Evolutionary conservation across 2,797 vertebrate species (phyloP).

Genomic region (Novumbra hubbsi): DNA sequence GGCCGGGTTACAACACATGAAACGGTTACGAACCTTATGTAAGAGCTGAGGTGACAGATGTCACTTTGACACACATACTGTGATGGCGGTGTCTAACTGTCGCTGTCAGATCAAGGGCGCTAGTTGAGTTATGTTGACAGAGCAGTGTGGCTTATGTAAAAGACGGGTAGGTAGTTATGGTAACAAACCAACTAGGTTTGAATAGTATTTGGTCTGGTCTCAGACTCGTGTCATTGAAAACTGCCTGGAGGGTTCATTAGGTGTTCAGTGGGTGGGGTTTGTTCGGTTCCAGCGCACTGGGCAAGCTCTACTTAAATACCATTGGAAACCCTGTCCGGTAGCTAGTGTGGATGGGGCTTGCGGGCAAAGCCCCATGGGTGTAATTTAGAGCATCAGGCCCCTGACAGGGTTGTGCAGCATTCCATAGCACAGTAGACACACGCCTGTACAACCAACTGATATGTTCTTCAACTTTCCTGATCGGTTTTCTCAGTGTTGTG

Average conservation of each 20-base stretch:
- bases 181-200: neutral
- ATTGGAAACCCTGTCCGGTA: neutral
- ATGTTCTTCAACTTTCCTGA: neutral
- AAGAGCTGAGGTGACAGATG: constrained; percentile 37
- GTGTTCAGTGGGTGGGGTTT: neutral
- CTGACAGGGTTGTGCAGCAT: neutral
- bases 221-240: neutral
- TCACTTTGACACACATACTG: constrained; percentile 40
- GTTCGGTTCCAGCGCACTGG: neutral
- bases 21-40: too few relatives aligned
- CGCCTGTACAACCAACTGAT: neutral
- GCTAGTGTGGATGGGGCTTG: neutral
- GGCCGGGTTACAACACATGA: neutral
- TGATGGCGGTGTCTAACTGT: constrained; percentile 10
- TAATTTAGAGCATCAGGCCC: neutral
- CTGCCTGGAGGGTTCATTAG: neutral
- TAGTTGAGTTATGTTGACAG: constrained; percentile 16
- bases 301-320: neutral
- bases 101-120: constrained; percentile 16
- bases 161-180: neutral
- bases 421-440: neutral
- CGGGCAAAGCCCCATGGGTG: neutral
- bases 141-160: constrained; percentile 16
- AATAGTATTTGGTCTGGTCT: neutral
- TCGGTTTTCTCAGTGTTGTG: neutral